Conservation (phyloP, 2,797 vertebrate genomes). For the Lagocephalus sceleratus region DNA sequence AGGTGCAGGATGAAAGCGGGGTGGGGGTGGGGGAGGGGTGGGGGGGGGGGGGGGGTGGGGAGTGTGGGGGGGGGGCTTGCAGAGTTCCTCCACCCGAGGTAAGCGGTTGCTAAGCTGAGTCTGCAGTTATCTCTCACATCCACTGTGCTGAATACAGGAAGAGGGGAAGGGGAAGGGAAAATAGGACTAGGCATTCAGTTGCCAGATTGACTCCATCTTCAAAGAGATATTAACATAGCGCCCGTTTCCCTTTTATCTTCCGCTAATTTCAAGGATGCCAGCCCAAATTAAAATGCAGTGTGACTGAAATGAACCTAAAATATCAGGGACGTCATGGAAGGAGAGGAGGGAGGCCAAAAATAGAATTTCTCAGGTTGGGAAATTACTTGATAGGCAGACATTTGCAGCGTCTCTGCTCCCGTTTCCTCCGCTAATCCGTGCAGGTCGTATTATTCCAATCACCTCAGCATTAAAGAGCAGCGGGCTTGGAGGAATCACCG, state of each 20-base stretch:
- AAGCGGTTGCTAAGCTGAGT: slow-evolving; percentile 65
- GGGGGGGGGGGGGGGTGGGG: slow-evolving; percentile 11
- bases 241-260: slow-evolving; percentile 72
- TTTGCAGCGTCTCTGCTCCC: neutral
- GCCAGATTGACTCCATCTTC: slow-evolving; percentile 75
- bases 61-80: slow-evolving; percentile 27
- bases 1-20: slow-evolving; percentile 51
- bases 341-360: neutral
- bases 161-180: slow-evolving; percentile 51
- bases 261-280: slow-evolving; percentile 72
- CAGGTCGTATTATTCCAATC: neutral
- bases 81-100: slow-evolving; percentile 48
- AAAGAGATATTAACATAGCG: slow-evolving; percentile 76
- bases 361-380: slow-evolving; percentile 22
- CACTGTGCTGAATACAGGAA: slow-evolving; percentile 59
- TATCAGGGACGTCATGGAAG: slow-evolving; percentile 36
- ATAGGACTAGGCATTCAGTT: slow-evolving; percentile 59
- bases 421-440: neutral
- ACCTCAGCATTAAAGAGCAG: neutral
- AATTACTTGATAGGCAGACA: slow-evolving; percentile 13
- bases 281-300: slow-evolving; percentile 63
- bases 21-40: neutral
- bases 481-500: no score
- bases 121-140: slow-evolving; percentile 61
- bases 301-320: slow-evolving; percentile 60